phyloP scores from a whole-genome alignment of 2,888 invertebrate species.

The Campopleginae sp. region DNA sequence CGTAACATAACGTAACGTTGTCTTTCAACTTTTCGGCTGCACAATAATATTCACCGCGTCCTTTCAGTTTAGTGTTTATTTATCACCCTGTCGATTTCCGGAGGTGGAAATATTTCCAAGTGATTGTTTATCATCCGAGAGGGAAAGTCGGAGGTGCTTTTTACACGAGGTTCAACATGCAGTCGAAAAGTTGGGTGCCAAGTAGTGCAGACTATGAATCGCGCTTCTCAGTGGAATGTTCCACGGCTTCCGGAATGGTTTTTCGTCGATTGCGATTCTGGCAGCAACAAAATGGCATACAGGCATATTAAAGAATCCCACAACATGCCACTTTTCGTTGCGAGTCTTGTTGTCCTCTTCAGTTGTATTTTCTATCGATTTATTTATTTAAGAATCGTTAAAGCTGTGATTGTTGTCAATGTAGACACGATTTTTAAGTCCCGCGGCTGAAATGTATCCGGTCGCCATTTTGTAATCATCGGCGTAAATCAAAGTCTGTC shows the following conservation, averaged over 20 bases:
- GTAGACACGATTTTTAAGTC: constrained; percentile 85
- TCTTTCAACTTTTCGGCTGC: background rate
- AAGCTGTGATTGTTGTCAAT: constrained; percentile 80
- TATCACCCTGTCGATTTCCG: background rate
- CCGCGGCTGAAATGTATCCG: constrained; percentile 85
- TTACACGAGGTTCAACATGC: background rate
- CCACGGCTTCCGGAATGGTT: background rate
- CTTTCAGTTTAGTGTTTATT: background rate
- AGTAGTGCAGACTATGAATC: background rate
- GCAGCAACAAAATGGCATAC: constrained; percentile 11
- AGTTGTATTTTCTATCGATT: background rate
- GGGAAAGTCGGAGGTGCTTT: background rate
- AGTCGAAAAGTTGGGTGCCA: background rate
- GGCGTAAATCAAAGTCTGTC: constrained; percentile 82
- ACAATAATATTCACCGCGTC: background rate
- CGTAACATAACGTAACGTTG: background rate
- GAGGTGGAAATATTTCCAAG: background rate
- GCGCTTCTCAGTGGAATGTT: background rate
- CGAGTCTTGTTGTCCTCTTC: background rate
- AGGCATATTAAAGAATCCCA: background rate
- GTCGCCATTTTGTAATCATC: constrained; percentile 84
- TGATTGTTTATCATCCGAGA: background rate
- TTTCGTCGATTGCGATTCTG: background rate
- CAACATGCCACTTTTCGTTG: background rate
- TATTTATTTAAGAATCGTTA: constrained; percentile 31